phyloP scores from a whole-genome alignment of 2,113 vertebrate species.

The Colinus virginianus region DNA sequence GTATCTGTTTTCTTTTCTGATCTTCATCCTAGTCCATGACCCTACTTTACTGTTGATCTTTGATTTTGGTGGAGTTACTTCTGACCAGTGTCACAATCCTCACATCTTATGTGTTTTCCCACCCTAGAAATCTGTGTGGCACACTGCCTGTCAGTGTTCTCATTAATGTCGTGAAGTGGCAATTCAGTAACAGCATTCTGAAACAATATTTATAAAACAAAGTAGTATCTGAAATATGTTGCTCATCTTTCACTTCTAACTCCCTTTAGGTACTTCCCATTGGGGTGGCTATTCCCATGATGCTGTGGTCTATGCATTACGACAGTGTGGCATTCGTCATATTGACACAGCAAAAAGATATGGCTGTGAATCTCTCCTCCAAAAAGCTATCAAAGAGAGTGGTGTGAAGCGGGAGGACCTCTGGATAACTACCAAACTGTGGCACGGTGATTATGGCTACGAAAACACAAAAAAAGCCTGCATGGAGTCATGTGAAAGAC shows the following conservation, averaged over 20 bases:
- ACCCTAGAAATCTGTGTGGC: background rate
- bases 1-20: background rate
- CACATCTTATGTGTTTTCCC: background rate
- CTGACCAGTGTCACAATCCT: background rate
- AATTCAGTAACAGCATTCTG: background rate
- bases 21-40: background rate
- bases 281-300: slow-evolving; percentile 79
- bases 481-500: slow-evolving; percentile 77
- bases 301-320: slow-evolving; percentile 78
- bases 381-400: slow-evolving; percentile 76
- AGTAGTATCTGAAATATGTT: background rate
- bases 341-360: slow-evolving; percentile 85
- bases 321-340: slow-evolving; percentile 78
- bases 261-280: slow-evolving; percentile 79
- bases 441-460: slow-evolving; percentile 81
- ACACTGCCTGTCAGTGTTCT: background rate
- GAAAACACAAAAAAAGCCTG: slow-evolving; percentile 76
- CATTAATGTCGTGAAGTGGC: background rate
- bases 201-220: background rate
- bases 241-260: background rate
- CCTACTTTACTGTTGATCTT: background rate
- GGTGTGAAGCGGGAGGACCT: slow-evolving; percentile 73
- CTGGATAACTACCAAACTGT: slow-evolving; percentile 87
- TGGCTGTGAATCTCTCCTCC: slow-evolving; percentile 78
- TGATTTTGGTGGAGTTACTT: background rate